Evolutionary conservation across 2,113 vertebrate species (phyloP).

Genomic region (Erythrolamprus reginae): DNA sequence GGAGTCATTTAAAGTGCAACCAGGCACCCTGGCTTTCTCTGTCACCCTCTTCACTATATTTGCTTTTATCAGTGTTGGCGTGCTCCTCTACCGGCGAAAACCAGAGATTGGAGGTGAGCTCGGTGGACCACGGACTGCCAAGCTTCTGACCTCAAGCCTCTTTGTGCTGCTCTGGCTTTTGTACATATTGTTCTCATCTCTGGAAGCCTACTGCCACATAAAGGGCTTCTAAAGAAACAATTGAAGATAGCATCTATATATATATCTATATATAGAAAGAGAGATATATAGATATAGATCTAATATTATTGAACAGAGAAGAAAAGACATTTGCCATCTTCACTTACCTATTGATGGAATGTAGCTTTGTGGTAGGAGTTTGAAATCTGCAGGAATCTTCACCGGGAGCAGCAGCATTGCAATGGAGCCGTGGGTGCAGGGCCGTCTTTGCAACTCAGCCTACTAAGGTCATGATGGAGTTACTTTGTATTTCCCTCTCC

Average conservation of each 20-base stretch:
- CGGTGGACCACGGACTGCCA: conserved; percentile 88
- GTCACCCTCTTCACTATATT: conserved; percentile 99
- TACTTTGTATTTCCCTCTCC: conserved; percentile 31
- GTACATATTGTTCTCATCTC: conserved; percentile 94
- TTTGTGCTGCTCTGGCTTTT: conserved; percentile 95
- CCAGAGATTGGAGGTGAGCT: conserved; percentile 94
- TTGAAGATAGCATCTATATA: conserved; percentile 66
- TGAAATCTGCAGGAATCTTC: conserved; percentile 66
- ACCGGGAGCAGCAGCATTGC: conserved; percentile 42
- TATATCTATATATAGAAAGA: conserved; percentile 63
- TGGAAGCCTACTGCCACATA: conserved; percentile 98
- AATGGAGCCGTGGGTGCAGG: conserved; percentile 58
- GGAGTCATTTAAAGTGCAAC: conserved; percentile 80
- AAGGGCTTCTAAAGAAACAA: conserved; percentile 84
- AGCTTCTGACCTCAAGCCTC: conserved; percentile 82
- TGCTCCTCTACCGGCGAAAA: conserved; percentile 91
- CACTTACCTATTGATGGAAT: conserved; percentile 76
- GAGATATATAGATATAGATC: conserved; percentile 67
- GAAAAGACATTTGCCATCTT: conserved; percentile 75
- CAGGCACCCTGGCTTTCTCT: conserved; percentile 92
- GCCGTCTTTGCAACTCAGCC: conserved; percentile 55
- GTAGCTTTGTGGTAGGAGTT: conserved; percentile 69
- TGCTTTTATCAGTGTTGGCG: conserved; percentile 90
- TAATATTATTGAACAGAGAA: conserved; percentile 72
- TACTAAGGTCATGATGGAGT: conserved; percentile 40